Conservation (phyloP, 1,140 invertebrate genomes). For the Eumeta japonica region DNA sequence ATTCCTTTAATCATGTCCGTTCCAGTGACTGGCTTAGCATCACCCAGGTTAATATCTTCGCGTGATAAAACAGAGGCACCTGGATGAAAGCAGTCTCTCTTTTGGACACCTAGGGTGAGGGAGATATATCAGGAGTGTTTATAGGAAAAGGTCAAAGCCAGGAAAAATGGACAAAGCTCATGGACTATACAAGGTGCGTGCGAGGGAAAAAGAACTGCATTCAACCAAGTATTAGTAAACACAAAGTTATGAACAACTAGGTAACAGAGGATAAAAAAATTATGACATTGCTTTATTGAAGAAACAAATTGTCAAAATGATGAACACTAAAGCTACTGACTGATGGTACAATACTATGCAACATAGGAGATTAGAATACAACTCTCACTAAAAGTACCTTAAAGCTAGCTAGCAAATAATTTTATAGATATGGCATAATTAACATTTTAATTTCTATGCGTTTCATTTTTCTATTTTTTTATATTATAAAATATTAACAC, state of each 20-base stretch:
- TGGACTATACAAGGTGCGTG: conserved; percentile 8
- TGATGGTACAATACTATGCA: no score
- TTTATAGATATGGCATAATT: no score
- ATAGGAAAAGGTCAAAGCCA: conserved; percentile 11
- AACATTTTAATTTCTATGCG: no score
- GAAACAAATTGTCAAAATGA: not conserved
- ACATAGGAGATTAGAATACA: no score
- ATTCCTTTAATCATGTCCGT: conserved; percentile 84
- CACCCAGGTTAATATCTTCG: conserved; percentile 63
- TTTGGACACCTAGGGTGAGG: conserved; percentile 60
- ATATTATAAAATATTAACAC: no score
- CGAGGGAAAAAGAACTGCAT: conserved; percentile 28
- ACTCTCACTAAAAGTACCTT: no score
- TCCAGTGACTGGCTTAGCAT: conserved; percentile 65
- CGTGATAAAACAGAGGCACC: conserved; percentile 70
- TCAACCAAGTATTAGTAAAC: conserved; percentile 50
- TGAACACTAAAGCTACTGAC: not conserved
- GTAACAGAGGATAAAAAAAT: conserved; percentile 3
- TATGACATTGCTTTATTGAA: not conserved
- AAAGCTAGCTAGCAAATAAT: no score
- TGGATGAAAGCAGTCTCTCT: conserved; percentile 87
- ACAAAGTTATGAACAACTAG: conserved; percentile 7
- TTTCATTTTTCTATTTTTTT: no score
- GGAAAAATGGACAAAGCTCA: conserved; percentile 9
- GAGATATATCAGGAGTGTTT: conserved; percentile 33